A percentile compares a stretch with the other conserved stretches of the same genome.
phyloP scores from a whole-genome alignment of 2,888 invertebrate species.

The Aporophyla nigra region DNA sequence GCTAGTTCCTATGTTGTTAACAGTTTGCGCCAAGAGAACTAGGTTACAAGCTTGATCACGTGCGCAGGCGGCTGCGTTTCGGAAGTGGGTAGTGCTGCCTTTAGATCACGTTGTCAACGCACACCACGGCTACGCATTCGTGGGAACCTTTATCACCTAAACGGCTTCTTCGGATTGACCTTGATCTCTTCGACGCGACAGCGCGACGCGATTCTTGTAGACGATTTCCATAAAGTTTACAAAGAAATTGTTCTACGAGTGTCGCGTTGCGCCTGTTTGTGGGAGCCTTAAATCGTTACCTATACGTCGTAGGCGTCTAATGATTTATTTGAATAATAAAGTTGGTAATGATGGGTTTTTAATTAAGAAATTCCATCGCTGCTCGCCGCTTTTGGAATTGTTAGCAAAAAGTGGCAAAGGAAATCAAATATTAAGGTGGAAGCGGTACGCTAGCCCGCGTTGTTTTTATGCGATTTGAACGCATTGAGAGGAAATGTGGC shows the following conservation, averaged over 20 bases:
- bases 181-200: no score
- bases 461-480: no score
- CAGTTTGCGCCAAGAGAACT: constrained; percentile 15
- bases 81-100: constrained; percentile 1
- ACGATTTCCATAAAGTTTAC: no score
- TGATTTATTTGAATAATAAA: not conserved
- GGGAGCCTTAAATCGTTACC: no score
- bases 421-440: not conserved
- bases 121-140: not conserved
- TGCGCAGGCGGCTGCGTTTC: constrained; percentile 20
- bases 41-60: constrained; percentile 38
- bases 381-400: not conserved
- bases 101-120: constrained; percentile 11
- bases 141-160: not conserved
- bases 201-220: no score
- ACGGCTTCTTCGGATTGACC: no score
- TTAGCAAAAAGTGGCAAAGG: no score
- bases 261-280: no score
- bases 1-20: constrained; percentile 7
- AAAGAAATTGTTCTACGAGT: no score
- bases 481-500: no score
- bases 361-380: not conserved
- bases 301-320: not conserved
- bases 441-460: no score
- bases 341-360: not conserved